A percentile compares a stretch with the other conserved stretches of the same genome.
Evolutionary conservation across 2,113 vertebrate genomes (phyloP).

Genomic region (Serinus canaria): DNA sequence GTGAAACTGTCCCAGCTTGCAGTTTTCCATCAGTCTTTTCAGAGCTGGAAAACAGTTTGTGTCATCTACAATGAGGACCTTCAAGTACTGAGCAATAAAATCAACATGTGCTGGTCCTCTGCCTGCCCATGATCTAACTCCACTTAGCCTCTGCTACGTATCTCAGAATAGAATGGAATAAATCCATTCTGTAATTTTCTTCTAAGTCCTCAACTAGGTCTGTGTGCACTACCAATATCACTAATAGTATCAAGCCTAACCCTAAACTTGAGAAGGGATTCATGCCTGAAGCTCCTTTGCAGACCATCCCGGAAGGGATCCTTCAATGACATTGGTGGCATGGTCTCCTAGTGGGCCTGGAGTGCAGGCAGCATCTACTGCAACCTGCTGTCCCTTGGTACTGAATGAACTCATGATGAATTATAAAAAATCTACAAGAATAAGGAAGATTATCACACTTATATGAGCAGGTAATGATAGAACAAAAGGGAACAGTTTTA

Average conservation of each 20-base stretch:
- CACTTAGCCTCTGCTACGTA: background rate
- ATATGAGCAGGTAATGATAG: background rate
- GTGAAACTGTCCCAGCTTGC: background rate
- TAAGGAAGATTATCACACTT: background rate
- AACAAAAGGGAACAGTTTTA: background rate
- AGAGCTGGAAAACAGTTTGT: background rate
- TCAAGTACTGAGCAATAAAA: background rate
- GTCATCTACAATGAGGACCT: background rate
- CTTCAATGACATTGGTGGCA: background rate
- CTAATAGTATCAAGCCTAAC: background rate
- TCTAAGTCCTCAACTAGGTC: background rate
- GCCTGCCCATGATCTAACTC: background rate
- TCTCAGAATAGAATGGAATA: background rate
- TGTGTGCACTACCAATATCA: background rate
- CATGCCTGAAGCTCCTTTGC: background rate
- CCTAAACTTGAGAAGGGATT: background rate
- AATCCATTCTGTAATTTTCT: background rate
- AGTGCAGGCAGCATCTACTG: background rate
- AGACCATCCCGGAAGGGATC: background rate
- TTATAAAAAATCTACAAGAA: background rate
- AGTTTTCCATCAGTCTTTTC: background rate
- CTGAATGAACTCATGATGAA: background rate
- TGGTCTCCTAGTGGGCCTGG: background rate
- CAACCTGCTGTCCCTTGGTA: background rate
- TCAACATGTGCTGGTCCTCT: background rate